Conservation (phyloP, 2,113 vertebrate genomes). For the Sceloporus undulatus region DNA sequence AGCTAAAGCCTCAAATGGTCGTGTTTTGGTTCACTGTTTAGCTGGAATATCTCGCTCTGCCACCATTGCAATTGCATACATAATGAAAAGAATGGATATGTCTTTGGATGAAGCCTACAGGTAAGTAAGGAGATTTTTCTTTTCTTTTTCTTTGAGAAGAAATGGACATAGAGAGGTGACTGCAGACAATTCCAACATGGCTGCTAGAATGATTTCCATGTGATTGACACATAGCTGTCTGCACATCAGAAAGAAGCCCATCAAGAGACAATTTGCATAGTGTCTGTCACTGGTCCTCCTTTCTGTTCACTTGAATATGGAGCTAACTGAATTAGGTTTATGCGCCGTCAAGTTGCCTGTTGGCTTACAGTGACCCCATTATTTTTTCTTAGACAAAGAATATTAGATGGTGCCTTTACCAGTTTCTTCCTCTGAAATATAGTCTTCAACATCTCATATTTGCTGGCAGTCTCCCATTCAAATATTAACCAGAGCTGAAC, state of each 20-base stretch:
- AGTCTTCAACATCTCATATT: no score
- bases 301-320: background rate
- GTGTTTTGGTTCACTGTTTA: constrained; percentile 83
- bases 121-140: constrained; percentile 63
- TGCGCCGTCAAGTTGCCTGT: no score
- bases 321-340: background rate
- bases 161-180: background rate
- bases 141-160: background rate
- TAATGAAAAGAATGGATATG: constrained; percentile 88
- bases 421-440: no score
- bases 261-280: background rate
- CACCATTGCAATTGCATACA: constrained; percentile 86
- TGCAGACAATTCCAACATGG: no score
- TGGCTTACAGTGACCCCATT: no score
- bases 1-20: constrained; percentile 88
- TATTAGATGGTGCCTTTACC: no score
- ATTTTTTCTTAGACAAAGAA: no score
- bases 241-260: background rate
- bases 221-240: background rate
- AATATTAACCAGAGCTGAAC: no score
- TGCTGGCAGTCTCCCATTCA: no score
- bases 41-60: constrained; percentile 86
- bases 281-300: no score
- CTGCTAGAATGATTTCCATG: background rate
- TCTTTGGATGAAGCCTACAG: constrained; percentile 86